Percentiles rank a stretch among this genome's conserved stretches.
These are phyloP conservation scores for Mastomys natalensis DNA, from an alignment of 2,113 vertebrate genomes.

Conservation along the genomic window DNA sequence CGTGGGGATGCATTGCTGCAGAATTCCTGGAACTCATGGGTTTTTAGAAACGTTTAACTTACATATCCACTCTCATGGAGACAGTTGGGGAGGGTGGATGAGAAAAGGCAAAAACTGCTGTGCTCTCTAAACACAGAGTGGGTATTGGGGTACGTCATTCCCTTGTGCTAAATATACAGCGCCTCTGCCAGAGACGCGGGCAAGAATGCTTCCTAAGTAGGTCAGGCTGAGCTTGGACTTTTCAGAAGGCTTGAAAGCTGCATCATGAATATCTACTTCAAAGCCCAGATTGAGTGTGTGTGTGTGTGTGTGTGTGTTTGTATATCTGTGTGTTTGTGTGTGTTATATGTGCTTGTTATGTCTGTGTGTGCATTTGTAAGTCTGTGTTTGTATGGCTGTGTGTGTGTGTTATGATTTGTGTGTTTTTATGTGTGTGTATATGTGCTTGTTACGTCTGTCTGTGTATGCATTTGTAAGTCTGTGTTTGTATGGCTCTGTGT, in stretches of 20 bases:
- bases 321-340: neutral
- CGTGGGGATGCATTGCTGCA: constrained; percentile 78
- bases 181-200: constrained; percentile 86
- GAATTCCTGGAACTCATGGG: constrained; percentile 84
- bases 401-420: constrained; percentile 56
- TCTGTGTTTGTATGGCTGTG: constrained; percentile 26
- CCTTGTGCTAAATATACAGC: constrained; percentile 89
- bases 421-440: neutral
- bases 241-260: constrained; percentile 89
- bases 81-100: constrained; percentile 84
- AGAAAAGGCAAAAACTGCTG: constrained; percentile 82
- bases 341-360: neutral
- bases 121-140: constrained; percentile 83
- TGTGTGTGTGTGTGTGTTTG: neutral
- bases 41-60: constrained; percentile 86
- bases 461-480: neutral
- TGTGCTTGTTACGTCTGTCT: neutral
- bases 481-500: constrained; percentile 14
- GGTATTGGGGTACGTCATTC: constrained; percentile 77
- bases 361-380: neutral
- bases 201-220: constrained; percentile 89
- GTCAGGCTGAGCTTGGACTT: constrained; percentile 88
- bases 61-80: constrained; percentile 84
- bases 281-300: constrained; percentile 84
- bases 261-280: constrained; percentile 87